Evolutionary conservation across 1,140 invertebrate genomes (phyloP), one percentile per base, ranked within the genome.

Genomic region (Dinoponera quadriceps): DNA sequence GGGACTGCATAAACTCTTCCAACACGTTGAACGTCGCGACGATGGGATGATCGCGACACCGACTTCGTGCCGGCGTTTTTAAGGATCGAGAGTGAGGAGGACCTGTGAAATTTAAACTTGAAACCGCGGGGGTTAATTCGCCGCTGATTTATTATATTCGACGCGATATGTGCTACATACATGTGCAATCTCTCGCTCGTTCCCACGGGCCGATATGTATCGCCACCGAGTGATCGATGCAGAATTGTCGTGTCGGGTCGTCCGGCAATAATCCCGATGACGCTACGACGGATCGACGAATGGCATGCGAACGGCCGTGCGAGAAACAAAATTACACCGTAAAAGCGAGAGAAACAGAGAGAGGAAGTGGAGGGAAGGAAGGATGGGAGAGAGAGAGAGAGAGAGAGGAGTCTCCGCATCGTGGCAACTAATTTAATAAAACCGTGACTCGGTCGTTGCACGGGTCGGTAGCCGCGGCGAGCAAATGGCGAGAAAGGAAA

Each of bases 341-440:
- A 25, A 57, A 49, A 78, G 13, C 44, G 72, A 38, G 33, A 59
- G 60, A 81, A 49, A n/a, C 3, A 9, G 11, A 44, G 38, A 9
- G 38, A 38, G 29, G 20, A 59, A 60, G 51, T 38, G 14, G 54
- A 60, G 75, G 60, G 62, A 75, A 33, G 62, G 60, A 63, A 33
- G 2, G 7, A 7, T 2, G 51, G 38, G 44, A 59, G 20, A 75
- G 72, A 25, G 33, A 84, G 69, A 74, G 57, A 59, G 49, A 82
- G 59, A 71, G 20, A 84, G 59, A 77, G 13, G 54, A 74, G 65
- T 73, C 44, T 66, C 49, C 78, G 51, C 69, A 55, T 57, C 33
- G 81, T 63, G 77, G 80, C 62, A 77, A 84, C 65, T 89, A 90
- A 90, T 90, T 90, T 89, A 89, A 90, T 87, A 90, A 89, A 87